phyloP scores from a whole-genome alignment of 2,888 invertebrate genomes.

The Acanthosepion lycidas region DNA sequence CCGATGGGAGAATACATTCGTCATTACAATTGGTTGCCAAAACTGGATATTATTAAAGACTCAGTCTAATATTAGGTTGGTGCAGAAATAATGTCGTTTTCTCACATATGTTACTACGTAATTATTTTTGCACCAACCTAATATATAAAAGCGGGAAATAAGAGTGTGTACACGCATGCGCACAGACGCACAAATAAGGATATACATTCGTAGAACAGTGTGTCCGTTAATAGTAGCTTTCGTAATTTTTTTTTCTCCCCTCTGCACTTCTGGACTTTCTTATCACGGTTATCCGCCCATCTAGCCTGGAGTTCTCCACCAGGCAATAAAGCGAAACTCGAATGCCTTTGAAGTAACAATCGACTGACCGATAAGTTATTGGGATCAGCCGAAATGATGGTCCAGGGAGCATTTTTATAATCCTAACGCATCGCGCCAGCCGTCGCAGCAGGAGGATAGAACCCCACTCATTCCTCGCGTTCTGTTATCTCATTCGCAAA shows the following conservation, averaged over 20 bases:
- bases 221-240: no score
- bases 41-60: no score
- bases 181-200: background rate
- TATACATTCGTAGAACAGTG: background rate
- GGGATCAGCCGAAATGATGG: background rate
- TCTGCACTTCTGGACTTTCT: background rate
- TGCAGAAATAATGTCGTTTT: no score
- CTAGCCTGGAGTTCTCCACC: conserved; percentile 18
- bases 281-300: background rate
- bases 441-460: background rate
- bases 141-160: no score
- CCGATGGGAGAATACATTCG: no score
- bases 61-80: no score
- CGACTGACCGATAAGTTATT: conserved; percentile 16
- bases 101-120: no score
- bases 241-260: background rate
- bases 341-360: background rate
- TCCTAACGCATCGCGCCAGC: conserved; percentile 15
- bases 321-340: background rate
- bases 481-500: conserved; percentile 33
- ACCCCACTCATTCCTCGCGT: background rate
- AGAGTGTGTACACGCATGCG: background rate
- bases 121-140: no score
- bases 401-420: background rate
- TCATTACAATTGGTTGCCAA: no score